Percentiles rank a stretch among this genome's conserved stretches.
Conservation (phyloP, 2,113 vertebrate species). For the Acanthochromis polyacanthus region DNA sequence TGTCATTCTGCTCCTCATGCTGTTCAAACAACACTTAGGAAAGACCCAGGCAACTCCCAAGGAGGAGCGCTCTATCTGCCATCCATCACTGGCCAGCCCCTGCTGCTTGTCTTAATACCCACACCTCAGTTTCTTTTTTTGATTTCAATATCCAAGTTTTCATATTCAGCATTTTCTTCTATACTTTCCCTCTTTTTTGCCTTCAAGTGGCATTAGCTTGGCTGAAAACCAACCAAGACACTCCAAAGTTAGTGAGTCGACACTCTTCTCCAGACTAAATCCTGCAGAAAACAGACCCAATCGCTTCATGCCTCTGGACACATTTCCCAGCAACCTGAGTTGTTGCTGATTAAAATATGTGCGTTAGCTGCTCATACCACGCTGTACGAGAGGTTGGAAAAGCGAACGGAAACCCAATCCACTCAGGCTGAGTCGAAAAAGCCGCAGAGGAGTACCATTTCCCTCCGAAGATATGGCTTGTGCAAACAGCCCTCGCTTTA, state of each 20-base stretch:
- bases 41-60: conserved; percentile 81
- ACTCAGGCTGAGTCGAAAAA: conserved; percentile 64
- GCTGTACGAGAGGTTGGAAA: conserved; percentile 42
- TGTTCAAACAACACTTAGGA: conserved; percentile 89
- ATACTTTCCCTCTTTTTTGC: background rate
- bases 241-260: conserved; percentile 20
- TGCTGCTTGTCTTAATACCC: conserved; percentile 29
- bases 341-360: conserved; percentile 72
- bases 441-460: conserved; percentile 76
- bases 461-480: conserved; percentile 81
- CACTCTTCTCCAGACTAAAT: conserved; percentile 34
- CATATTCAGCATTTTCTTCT: background rate
- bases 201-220: conserved; percentile 15
- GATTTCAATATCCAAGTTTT: background rate
- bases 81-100: conserved; percentile 56
- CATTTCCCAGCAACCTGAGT: conserved; percentile 57
- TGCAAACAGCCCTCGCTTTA: conserved; percentile 79
- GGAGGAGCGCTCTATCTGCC: conserved; percentile 58
- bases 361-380: conserved; percentile 56
- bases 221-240: conserved; percentile 6
- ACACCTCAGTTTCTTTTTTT: background rate
- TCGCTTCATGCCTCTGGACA: conserved; percentile 41
- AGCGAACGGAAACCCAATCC: conserved; percentile 71
- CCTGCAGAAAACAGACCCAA: conserved; percentile 26
- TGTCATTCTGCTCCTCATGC: conserved; percentile 83